Percentiles rank a stretch among this genome's conserved stretches.
Conservation (phyloP, 2,113 vertebrate species). For the Cephalopholis sonnerati region DNA sequence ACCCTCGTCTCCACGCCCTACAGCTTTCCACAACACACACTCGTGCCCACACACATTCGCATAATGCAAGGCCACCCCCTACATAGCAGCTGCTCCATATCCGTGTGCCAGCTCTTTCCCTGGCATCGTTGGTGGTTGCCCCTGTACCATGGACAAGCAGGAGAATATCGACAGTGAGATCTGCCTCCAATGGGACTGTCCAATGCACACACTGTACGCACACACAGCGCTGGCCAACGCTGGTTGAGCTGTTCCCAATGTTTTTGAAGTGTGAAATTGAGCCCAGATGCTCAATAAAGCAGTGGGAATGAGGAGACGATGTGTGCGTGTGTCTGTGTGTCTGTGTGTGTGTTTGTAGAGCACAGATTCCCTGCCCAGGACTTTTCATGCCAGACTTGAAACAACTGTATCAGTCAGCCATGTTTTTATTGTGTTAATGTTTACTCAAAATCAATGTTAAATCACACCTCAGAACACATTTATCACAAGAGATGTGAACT, state of each 20-base stretch:
- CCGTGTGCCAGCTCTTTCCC: conserved; percentile 36
- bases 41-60: neutral
- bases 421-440: conserved; percentile 36
- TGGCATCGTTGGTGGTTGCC: conserved; percentile 36
- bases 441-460: conserved; percentile 27
- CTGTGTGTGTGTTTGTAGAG: neutral
- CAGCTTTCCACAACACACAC: conserved; percentile 1
- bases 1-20: neutral
- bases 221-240: conserved; percentile 56
- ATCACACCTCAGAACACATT: conserved; percentile 23
- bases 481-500: neutral
- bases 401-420: conserved; percentile 43
- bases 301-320: conserved; percentile 57
- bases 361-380: conserved; percentile 22
- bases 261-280: conserved; percentile 78
- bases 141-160: conserved; percentile 19
- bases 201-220: conserved; percentile 22
- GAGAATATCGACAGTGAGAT: conserved; percentile 49
- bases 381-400: conserved; percentile 21
- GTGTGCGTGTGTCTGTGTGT: conserved; percentile 5
- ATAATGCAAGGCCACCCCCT: conserved; percentile 3
- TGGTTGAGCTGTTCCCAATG: conserved; percentile 58
- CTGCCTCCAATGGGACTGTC: conserved; percentile 42
- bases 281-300: conserved; percentile 77
- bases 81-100: neutral